phyloP scores from a whole-genome alignment of 2,113 vertebrate species.

The Apaloderma vittatum region DNA sequence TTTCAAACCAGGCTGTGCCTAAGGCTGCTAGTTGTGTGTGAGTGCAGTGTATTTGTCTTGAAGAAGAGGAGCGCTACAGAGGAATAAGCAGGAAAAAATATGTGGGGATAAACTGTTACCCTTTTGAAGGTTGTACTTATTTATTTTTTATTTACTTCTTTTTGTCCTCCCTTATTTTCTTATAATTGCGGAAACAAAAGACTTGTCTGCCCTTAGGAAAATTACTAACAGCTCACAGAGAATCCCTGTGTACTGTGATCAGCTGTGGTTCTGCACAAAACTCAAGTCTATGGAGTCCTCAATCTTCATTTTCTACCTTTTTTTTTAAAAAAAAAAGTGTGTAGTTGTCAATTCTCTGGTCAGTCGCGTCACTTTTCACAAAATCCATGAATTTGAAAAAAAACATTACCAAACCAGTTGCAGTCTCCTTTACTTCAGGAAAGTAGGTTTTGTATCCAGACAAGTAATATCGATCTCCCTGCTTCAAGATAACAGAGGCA shows the following conservation, averaged over 20 bases:
- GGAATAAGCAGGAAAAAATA: background rate
- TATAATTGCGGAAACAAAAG: slow-evolving; percentile 43
- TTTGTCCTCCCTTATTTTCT: background rate
- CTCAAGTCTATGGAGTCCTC: slow-evolving; percentile 14
- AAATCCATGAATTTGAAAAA: background rate
- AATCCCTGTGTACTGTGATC: slow-evolving; percentile 44
- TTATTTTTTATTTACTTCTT: background rate
- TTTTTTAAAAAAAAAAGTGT: background rate
- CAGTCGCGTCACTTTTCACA: background rate
- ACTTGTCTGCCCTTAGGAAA: slow-evolving; percentile 54
- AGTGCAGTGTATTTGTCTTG: background rate
- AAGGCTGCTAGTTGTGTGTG: background rate
- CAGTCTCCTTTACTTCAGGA: background rate
- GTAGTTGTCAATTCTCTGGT: background rate
- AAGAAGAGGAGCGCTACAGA: background rate
- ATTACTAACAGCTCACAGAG: slow-evolving; percentile 48
- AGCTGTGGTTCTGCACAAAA: slow-evolving; percentile 49
- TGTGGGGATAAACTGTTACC: background rate
- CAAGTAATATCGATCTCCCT: background rate
- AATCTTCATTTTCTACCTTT: background rate
- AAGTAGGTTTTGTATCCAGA: background rate
- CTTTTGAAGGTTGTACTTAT: background rate
- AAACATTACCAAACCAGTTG: background rate
- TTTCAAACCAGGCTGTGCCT: background rate
- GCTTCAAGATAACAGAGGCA: background rate